Evolutionary conservation across 2,797 vertebrate genomes (phyloP), one percentile per base, ranked within the genome.

Genomic region (Craterocephalus amniculus): DNA sequence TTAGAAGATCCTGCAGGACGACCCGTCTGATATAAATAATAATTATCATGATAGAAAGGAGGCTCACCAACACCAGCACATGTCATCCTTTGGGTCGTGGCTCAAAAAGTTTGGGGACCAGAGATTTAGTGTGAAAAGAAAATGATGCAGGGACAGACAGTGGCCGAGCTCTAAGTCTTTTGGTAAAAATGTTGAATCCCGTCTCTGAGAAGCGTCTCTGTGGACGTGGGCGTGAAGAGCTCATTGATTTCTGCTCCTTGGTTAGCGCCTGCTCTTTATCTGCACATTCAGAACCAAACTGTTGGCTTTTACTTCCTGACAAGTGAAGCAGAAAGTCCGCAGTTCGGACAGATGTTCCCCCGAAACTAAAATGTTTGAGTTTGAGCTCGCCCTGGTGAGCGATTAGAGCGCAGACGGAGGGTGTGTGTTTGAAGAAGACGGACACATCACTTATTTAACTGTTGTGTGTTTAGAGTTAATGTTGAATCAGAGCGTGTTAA

Each of bases 381-480:
- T 81, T 58, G 58, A 38, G 70, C 67, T 77, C 51, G 24, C 24
- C 67, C 59, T 10, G 32, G 60, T 56, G 80, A 83, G 12, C 6
- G 38, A 43, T 67, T 32, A 52, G 49, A 52, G 76, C 58, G 16
- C 72, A 64, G 69, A 61, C 74, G 61, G 71, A 38, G 40, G 54
- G 43, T 2, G 56, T 27, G 67, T 77, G 74, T 78, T 58, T 72
- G 43, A 63, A 56, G 51, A 68, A 29, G 48, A 32, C 32, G 12
- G 20, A 35, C 62, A 43, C 58, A 12, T 65, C 6, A 43, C 64
- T 74, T 52, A 63, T 63, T 67, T 56, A 63, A 70, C 57, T 45
- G 20, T 0, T 87, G 83, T 87, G 74, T 86, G 83, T 89, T 87
- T 54, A 84, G 74, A 36, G 86, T 88, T 88, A 87, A 88, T 83